phyloP scores from a whole-genome alignment of 1,140 invertebrate species.

The Choristoneura fumiferana region DNA sequence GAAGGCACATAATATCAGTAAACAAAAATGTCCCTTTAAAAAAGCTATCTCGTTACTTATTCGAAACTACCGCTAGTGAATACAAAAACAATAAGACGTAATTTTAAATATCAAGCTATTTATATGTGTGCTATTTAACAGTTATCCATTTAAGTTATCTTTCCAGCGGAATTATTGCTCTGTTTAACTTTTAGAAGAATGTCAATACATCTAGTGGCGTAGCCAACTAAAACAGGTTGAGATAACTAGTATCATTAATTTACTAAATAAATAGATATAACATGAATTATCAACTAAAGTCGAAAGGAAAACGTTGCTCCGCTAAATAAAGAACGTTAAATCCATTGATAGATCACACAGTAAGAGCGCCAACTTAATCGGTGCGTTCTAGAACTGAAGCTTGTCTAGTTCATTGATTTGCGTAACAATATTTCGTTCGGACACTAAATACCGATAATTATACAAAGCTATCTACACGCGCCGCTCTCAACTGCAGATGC shows the following conservation, averaged over 20 bases:
- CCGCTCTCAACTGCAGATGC: constrained; percentile 42
- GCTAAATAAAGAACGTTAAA: constrained; percentile 42
- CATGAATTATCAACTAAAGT: constrained; percentile 64
- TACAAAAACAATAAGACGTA: constrained; percentile 44
- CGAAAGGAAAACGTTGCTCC: constrained; percentile 50
- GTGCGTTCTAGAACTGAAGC: constrained; percentile 45
- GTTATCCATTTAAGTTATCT: constrained; percentile 23
- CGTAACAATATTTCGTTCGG: constrained; percentile 47
- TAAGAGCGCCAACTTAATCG: constrained; percentile 47
- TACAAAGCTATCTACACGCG: constrained; percentile 77
- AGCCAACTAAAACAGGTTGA: constrained; percentile 10
- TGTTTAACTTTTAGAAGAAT: constrained; percentile 1
- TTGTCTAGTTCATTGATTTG: constrained; percentile 39
- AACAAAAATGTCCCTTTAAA: constrained; percentile 61
- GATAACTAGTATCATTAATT: constrained; percentile 34
- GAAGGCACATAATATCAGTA: constrained; percentile 68
- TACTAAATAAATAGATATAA: constrained; percentile 66
- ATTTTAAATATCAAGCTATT: constrained; percentile 43
- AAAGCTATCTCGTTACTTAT: constrained; percentile 69
- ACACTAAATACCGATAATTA: constrained; percentile 75
- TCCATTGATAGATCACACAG: constrained; percentile 44
- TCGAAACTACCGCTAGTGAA: constrained; percentile 57
- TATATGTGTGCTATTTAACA: constrained; percentile 51
- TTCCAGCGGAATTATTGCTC: constrained; percentile 20
- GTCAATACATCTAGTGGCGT: constrained; percentile 9